These are phyloP conservation scores for Eumeta japonica DNA, from an alignment of 1,140 invertebrate genomes.

Conservation along the genomic window DNA sequence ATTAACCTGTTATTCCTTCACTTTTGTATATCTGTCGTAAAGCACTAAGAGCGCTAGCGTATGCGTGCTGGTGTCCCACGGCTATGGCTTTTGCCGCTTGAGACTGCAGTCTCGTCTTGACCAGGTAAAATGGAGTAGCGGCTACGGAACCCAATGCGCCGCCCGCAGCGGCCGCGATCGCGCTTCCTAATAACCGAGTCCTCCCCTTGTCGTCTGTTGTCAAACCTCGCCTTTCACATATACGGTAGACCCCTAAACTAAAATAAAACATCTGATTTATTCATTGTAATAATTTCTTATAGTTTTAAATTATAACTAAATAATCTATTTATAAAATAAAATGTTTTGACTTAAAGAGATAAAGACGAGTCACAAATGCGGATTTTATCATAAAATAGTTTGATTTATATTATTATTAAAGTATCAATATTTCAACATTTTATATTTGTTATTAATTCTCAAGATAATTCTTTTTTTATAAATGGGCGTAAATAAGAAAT, in stretches of 20 bases:
- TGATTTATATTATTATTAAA: too few species aligned
- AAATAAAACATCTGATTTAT: too few species aligned
- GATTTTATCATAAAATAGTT: too few species aligned
- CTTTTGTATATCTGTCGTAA: slow-evolving; percentile 67
- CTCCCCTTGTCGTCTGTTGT: slow-evolving; percentile 65
- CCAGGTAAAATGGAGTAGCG: slow-evolving; percentile 81
- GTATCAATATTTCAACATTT: too few species aligned
- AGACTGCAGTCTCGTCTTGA: slow-evolving; percentile 88
- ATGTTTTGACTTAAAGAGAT: too few species aligned
- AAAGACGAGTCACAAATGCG: too few species aligned
- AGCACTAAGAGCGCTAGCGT: slow-evolving; percentile 68
- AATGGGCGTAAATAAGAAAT: too few species aligned
- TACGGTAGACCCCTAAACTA: slow-evolving; percentile 73
- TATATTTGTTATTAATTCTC: too few species aligned
- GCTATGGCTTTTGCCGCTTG: slow-evolving; percentile 75
- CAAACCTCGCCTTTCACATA: slow-evolving; percentile 67
- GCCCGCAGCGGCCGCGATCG: slow-evolving; percentile 66
- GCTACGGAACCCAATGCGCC: slow-evolving; percentile 73
- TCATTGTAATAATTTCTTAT: too few species aligned
- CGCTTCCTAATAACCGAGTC: slow-evolving; percentile 63
- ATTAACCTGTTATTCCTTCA: slow-evolving; percentile 70
- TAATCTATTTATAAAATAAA: too few species aligned
- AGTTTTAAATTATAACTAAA: too few species aligned
- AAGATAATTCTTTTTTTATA: too few species aligned
- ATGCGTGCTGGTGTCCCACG: slow-evolving; percentile 84